Conservation (phyloP, 2,888 invertebrate species). For the Branchellion lobata region DNA sequence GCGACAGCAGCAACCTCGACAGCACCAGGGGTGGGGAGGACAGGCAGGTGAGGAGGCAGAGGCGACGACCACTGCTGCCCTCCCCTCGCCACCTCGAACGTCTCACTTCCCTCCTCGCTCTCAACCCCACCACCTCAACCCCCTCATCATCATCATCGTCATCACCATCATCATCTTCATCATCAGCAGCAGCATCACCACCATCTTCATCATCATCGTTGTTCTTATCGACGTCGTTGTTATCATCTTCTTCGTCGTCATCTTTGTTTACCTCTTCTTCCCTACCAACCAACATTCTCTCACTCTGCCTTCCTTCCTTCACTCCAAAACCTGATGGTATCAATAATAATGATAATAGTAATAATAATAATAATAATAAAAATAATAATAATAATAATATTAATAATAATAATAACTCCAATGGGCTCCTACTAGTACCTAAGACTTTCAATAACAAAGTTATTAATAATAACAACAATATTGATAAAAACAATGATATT, state of each 20-base stretch:
- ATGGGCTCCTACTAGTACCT: not conserved
- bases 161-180: not conserved
- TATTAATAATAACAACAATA: not conserved
- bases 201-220: no score
- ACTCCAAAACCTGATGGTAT: not conserved
- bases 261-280: not conserved
- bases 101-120: no score
- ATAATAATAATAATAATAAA: no score
- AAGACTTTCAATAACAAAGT: not conserved
- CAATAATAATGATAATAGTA: not conserved
- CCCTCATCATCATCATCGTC: no score
- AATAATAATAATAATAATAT: no score
- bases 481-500: not conserved
- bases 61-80: not conserved
- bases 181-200: not conserved
- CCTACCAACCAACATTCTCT: not conserved
- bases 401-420: no score
- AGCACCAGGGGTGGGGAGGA: not conserved
- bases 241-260: not conserved
- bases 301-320: not conserved
- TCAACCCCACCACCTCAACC: no score
- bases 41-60: not conserved
- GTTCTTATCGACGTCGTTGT: not conserved
- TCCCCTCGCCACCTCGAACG: no score
- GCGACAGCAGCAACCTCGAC: no score